A percentile compares a stretch with the other conserved stretches of the same genome.
Conservation (phyloP, 2,797 vertebrate species). For the Falco berigora region DNA sequence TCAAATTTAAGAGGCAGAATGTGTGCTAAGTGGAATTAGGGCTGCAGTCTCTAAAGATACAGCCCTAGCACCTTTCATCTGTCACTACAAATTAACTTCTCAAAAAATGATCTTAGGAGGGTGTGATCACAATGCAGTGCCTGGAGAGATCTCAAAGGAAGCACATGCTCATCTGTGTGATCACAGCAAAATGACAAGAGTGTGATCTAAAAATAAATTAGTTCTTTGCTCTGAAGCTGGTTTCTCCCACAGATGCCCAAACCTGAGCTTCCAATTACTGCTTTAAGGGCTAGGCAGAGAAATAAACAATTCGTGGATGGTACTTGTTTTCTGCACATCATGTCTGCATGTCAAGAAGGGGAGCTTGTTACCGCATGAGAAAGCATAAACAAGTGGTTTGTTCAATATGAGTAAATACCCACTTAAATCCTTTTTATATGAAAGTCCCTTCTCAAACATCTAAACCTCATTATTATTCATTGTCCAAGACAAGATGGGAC, state of each 20-base stretch:
- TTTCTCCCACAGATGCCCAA: constrained; percentile 11
- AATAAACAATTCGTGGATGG: background rate
- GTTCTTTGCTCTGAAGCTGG: background rate
- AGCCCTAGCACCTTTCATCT: constrained; percentile 16
- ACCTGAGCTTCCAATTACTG: background rate
- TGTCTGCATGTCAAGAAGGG: background rate
- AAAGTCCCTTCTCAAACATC: background rate
- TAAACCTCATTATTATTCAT: background rate
- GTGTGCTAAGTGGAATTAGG: background rate
- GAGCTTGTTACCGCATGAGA: background rate
- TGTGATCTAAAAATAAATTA: constrained; percentile 44
- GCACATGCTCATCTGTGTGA: background rate
- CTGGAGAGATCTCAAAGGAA: constrained; percentile 53
- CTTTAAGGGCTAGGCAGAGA: background rate
- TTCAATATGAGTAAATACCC: background rate
- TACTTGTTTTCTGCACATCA: background rate
- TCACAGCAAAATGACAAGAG: constrained; percentile 35
- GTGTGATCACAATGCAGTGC: constrained; percentile 8
- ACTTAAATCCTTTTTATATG: background rate
- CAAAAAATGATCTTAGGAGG: constrained; percentile 16
- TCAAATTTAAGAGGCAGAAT: background rate
- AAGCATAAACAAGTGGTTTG: background rate
- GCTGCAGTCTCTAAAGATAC: background rate
- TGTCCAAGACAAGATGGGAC: background rate
- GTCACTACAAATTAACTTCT: constrained; percentile 46